Evolutionary conservation across 1,140 invertebrate species (phyloP).

Genomic region (Cydia strobilella): DNA sequence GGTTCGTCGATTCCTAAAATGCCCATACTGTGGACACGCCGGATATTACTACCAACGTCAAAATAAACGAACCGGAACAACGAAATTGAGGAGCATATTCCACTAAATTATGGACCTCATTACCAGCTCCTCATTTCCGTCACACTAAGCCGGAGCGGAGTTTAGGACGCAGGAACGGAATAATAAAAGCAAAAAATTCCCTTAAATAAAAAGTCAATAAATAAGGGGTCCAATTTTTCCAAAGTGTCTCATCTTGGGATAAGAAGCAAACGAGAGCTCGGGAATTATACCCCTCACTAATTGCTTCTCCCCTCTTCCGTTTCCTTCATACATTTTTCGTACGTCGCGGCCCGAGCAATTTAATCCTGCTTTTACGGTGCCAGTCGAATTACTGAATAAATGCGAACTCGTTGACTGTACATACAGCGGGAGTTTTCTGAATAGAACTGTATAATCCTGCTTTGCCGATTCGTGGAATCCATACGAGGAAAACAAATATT

Average conservation of each 20-base stretch:
- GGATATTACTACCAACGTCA: neutral
- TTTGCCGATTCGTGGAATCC: neutral
- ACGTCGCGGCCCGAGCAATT: constrained; percentile 41
- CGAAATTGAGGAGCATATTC: constrained; percentile 27
- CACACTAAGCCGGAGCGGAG: constrained; percentile 13
- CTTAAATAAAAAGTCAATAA: constrained; percentile 29
- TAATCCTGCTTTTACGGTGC: constrained; percentile 46
- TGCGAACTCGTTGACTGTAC: constrained; percentile 34
- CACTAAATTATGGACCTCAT: constrained; percentile 10
- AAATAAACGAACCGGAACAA: neutral
- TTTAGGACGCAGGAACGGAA: constrained; percentile 6
- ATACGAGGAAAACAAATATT: neutral
- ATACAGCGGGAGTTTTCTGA: constrained; percentile 33
- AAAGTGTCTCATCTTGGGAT: constrained; percentile 30
- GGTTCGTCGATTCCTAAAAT: neutral
- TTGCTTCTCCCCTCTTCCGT: constrained; percentile 37
- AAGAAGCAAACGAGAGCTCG: constrained; percentile 28
- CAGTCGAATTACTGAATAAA: constrained; percentile 37
- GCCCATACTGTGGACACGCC: neutral
- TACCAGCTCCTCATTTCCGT: constrained; percentile 26
- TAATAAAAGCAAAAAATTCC: neutral
- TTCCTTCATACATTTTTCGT: constrained; percentile 48
- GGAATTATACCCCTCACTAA: constrained; percentile 38
- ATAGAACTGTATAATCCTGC: constrained; percentile 4
- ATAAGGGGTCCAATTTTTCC: constrained; percentile 28